Percentiles rank a stretch among this genome's conserved stretches.
Evolutionary conservation across 2,113 vertebrate genomes (phyloP).

Genomic region (Tupaia chinensis): DNA sequence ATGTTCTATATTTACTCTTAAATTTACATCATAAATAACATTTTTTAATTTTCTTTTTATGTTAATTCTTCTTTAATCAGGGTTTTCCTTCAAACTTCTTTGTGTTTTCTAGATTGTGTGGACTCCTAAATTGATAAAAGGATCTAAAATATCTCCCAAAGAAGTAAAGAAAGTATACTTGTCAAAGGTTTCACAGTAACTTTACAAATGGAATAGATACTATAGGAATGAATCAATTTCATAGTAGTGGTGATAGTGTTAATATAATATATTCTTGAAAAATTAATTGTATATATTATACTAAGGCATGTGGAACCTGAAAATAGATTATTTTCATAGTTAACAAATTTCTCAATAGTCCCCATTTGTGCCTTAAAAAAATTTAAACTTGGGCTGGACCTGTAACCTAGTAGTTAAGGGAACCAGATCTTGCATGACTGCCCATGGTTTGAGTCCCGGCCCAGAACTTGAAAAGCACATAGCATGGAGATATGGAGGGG

Average conservation of each 20-base stretch:
- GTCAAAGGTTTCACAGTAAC: neutral
- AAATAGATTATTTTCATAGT: neutral
- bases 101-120: neutral
- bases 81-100: conserved; percentile 1
- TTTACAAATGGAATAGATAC: neutral
- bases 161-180: neutral
- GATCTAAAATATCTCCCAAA: neutral
- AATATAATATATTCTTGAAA: neutral
- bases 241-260: neutral
- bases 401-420: too few relatives aligned
- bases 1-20: neutral
- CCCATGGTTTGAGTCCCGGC: too few relatives aligned
- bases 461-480: too few relatives aligned
- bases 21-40: conserved; percentile 22
- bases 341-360: conserved; percentile 7
- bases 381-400: neutral
- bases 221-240: neutral
- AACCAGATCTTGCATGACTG: too few relatives aligned
- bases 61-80: conserved; percentile 17
- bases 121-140: neutral
- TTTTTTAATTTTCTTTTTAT: neutral
- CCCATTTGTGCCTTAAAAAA: neutral
- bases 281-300: neutral
- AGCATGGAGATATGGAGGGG: too few relatives aligned
- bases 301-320: neutral